phyloP scores from a whole-genome alignment of 2,113 vertebrate species.

The Acanthochromis polyacanthus region DNA sequence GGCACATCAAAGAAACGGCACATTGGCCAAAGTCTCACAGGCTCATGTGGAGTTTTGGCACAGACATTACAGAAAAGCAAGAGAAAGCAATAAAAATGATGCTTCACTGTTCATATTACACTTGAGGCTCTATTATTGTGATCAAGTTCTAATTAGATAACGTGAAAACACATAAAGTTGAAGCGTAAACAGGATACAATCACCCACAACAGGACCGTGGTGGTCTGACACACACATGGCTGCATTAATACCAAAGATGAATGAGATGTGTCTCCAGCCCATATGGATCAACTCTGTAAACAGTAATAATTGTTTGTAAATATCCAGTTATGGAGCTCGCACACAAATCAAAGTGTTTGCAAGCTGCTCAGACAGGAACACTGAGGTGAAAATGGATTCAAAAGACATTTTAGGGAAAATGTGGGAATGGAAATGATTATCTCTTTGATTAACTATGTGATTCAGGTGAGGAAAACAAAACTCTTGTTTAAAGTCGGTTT shows the following conservation, averaged over 20 bases:
- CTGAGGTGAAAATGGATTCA: neutral
- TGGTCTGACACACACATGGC: slow-evolving; percentile 40
- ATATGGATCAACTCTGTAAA: slow-evolving; percentile 50
- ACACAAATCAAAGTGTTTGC: slow-evolving; percentile 30
- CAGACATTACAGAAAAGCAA: slow-evolving; percentile 25
- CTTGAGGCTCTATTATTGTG: slow-evolving; percentile 1
- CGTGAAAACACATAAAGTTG: slow-evolving; percentile 25
- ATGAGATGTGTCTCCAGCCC: slow-evolving; percentile 21
- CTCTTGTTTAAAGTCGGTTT: neutral
- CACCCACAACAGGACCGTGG: slow-evolving; percentile 7
- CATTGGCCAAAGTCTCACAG: slow-evolving; percentile 50
- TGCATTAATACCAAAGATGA: slow-evolving; percentile 22
- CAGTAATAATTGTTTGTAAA: slow-evolving; percentile 35
- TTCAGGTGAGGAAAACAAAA: neutral
- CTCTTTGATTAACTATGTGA: neutral
- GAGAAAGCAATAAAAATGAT: neutral
- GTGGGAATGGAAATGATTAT: no score
- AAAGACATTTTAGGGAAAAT: neutral
- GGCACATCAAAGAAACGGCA: slow-evolving; percentile 62
- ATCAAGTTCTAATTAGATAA: slow-evolving; percentile 8
- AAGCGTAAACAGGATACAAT: slow-evolving; percentile 13
- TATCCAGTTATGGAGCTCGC: slow-evolving; percentile 30
- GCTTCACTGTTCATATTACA: neutral
- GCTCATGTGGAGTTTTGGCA: slow-evolving; percentile 16
- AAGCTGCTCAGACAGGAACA: slow-evolving; percentile 1